Evolutionary conservation across 2,797 vertebrate genomes (phyloP), one percentile per base, ranked within the genome.

Genomic region (Tarsius wallacei): DNA sequence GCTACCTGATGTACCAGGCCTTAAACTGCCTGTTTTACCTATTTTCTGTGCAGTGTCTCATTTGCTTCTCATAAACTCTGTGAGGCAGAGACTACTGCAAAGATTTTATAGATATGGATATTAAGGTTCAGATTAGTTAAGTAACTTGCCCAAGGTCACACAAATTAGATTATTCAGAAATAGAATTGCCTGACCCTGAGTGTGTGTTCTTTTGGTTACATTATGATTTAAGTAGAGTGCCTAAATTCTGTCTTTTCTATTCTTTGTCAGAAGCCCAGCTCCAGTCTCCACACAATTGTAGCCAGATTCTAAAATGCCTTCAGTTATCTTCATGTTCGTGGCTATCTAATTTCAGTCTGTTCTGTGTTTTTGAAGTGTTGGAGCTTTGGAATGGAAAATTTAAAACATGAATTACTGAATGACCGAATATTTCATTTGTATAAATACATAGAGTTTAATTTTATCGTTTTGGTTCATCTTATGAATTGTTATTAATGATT

Each of bases 401-500:
- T 70, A 53, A 91, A 90, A 59, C 47, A 22, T 70, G 93, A 87
- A 51, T 63, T 97, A 63, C 61, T 88, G 82, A 74, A 80, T 88
- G 57, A 31, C 36, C 92, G 19, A 33, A 3, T 92, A 47, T 49
- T 95, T 92, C 31, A 91, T 51, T 53, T 87, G 68, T 91, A 89
- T 92, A 84, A 92, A 53, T 83, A 68, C 59, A 16, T 87, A 59
- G 77, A 87, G 36, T 64, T 94, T 28, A 80, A 7, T 90, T 82
- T 91, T 57, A 47, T 89, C 26, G n/a, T 78, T 82, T 91, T 85
- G 64, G 84, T 64, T 26, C 17, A 82, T 17, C 14, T 93, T 96
- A 95, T 87, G 31, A 94, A 90, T 71, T 96, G 47, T 80, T 89
- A 55, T 73, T 92, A 71, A 83, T 8, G 93, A 59, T 89, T 83